Evolutionary conservation across 2,888 invertebrate species (phyloP), one percentile per base, ranked within the genome.

Genomic region (Limnephilus marmoratus): DNA sequence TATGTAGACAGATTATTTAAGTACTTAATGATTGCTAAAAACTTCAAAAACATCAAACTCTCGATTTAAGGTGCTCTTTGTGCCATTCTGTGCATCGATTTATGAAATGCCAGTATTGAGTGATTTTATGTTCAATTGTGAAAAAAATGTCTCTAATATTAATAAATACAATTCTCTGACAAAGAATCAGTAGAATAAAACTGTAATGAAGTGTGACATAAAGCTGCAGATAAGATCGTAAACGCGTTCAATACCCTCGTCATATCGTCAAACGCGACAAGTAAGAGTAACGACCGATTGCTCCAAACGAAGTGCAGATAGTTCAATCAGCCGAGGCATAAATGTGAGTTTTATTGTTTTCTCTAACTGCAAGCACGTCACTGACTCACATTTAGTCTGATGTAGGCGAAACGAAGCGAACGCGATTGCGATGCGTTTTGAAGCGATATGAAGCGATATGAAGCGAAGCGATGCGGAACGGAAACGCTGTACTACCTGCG

Each of bases 251-350:
- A 37, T 34, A 68, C n/a, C 18, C 18, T 29, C n/a, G 31, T 24
- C 24, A 9, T 18, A n/a, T 68, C 80, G 80, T 88, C 88, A 88
- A 88, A 88, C 37, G 12, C 41, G 31, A 68, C 34, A 24, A 88
- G 86, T 37, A 34, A 24, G 31, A 68, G 68, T 29, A 88, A 88
- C 29, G 68, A 34, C 80, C 37, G 31, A 31, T 88, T 68, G 31
- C 53, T 68, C 29, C 18, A 34, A 80, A 88, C 80, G 88, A 88
- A 88, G 88, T 88, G 80, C 88, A 68, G 37, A 88, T 88, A 81
- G 37, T 88, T 88, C 37, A 37, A 88, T 81, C 88, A 88, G 68
- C 68, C 68, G 29, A 1, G 37, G 24, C 34, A 80, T 80, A 80
- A 88, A 88, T 80, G 24, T 37, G 37, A 68, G 7, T 53, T 81